Conservation (phyloP, 2,113 vertebrate species). For the Phainopepla nitens region DNA sequence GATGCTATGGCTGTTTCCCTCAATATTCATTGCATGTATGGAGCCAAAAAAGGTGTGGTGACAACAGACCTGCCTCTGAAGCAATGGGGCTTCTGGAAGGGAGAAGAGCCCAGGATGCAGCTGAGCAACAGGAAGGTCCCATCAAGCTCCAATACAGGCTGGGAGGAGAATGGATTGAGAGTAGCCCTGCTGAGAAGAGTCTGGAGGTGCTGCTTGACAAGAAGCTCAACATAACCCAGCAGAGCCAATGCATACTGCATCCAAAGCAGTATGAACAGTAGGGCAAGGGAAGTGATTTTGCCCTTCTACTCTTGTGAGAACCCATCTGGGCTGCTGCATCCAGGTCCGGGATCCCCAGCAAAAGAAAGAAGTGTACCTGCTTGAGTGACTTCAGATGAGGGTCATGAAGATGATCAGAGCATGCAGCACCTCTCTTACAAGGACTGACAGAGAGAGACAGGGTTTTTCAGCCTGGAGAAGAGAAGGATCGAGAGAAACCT, state of each 20-base stretch:
- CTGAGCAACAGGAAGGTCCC: not conserved
- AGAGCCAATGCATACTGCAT: not conserved
- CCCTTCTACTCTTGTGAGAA: not conserved
- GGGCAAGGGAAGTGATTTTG: not conserved
- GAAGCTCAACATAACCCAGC: not conserved
- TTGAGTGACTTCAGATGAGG: not conserved
- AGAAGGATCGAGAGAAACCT: not conserved
- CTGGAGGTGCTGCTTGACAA: not conserved
- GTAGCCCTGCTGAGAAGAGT: not conserved
- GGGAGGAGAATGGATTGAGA: not conserved
- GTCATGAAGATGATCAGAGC: not conserved
- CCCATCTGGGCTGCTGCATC: not conserved
- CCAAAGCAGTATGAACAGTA: not conserved
- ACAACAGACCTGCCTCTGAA: not conserved
- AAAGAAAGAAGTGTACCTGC: not conserved
- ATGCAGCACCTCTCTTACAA: not conserved
- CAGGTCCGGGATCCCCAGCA: rapidly evolving
- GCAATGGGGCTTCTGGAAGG: not conserved
- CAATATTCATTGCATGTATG: not conserved
- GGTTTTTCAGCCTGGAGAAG: not conserved
- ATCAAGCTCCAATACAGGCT: not conserved
- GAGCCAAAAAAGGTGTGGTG: not conserved
- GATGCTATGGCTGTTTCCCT: not conserved
- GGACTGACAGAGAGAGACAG: not conserved
- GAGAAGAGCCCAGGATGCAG: not conserved